Percentiles rank a stretch among this genome's conserved stretches.
Conservation (phyloP, 1,140 invertebrate genomes). For the Brachionus koreanus region DNA sequence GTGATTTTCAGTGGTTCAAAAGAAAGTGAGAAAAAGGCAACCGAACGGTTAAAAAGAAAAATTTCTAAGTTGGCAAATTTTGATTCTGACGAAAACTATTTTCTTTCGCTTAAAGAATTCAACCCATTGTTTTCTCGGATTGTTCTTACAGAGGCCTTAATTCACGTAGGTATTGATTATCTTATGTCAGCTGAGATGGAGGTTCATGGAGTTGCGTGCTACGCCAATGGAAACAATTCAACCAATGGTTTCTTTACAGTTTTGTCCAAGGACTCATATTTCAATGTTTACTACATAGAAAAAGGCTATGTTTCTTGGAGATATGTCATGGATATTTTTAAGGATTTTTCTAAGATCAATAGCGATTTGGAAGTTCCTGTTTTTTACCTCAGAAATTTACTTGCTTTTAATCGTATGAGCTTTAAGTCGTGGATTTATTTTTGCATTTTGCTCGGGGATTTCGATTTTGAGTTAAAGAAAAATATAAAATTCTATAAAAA, state of each 20-base stretch:
- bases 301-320: conserved; percentile 20
- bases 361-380: neutral
- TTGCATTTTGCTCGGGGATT: neutral
- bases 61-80: neutral
- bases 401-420: neutral
- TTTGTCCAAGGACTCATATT: neutral
- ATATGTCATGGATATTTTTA: conserved; percentile 4
- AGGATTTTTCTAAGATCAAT: neutral
- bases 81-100: neutral
- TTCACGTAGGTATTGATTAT: neutral
- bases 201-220: neutral
- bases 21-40: neutral
- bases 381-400: conserved; percentile 10
- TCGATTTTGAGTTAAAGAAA: neutral
- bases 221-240: neutral
- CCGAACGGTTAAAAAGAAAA: neutral
- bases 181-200: neutral
- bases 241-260: neutral
- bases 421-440: neutral
- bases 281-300: conserved; percentile 15
- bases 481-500: neutral
- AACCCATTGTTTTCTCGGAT: neutral
- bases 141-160: neutral
- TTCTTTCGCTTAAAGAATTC: neutral
- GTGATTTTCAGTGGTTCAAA: neutral